Evolutionary conservation across 1,140 invertebrate genomes (phyloP).

Genomic region (Calosoma granatense): DNA sequence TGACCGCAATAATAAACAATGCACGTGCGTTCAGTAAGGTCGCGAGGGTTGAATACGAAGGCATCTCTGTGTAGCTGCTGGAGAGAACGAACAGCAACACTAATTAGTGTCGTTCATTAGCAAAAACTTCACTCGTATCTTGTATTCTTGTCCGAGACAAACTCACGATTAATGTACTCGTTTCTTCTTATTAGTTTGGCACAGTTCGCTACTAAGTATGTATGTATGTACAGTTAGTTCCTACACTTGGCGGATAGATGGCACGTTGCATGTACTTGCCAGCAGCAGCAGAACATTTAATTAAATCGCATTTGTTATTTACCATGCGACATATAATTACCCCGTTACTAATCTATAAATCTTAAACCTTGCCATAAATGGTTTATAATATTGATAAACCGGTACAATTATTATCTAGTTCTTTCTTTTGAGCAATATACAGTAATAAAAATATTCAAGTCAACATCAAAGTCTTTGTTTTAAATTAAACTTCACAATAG

Average conservation of each 20-base stretch:
- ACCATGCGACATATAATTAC: neutral
- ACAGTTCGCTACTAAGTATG: neutral
- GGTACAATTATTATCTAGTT: neutral
- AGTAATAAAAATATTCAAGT: too few relatives aligned
- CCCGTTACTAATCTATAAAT: neutral
- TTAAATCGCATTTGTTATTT: neutral
- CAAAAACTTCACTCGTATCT: constrained; percentile 4
- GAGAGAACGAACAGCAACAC: neutral
- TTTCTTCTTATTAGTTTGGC: constrained; percentile 4
- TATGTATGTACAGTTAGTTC: neutral
- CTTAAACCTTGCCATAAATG: neutral
- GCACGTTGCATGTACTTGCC: neutral
- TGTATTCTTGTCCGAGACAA: constrained; percentile 3
- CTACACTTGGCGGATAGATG: neutral
- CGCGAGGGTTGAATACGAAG: neutral
- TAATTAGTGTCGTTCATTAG: constrained; percentile 4
- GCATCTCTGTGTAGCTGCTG: neutral
- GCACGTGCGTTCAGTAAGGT: neutral
- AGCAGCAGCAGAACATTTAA: neutral
- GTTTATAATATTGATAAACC: neutral
- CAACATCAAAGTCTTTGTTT: too few relatives aligned
- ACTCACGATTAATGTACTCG: constrained; percentile 7
- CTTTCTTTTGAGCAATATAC: neutral
- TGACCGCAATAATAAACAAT: neutral
- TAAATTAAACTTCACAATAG: too few relatives aligned